These are phyloP conservation scores for Microtus oregoni DNA, from an alignment of 2,113 vertebrate species.

Conservation along the genomic window DNA sequence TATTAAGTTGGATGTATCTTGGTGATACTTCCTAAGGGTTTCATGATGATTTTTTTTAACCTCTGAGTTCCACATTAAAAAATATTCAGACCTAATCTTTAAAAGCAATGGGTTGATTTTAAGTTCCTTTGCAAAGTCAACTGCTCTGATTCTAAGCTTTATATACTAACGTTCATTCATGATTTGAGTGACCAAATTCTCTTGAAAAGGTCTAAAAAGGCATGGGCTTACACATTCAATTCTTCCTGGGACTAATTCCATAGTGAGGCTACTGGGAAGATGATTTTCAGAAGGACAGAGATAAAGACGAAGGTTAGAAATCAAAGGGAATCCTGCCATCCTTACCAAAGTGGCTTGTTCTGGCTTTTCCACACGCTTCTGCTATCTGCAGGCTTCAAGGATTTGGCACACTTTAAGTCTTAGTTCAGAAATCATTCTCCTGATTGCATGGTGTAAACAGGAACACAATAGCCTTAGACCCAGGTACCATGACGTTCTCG, in stretches of 20 bases:
- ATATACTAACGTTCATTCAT: background rate
- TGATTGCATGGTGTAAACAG: background rate
- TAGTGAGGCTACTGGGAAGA: background rate
- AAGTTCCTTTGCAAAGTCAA: background rate
- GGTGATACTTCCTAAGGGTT: background rate
- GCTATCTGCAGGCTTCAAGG: constrained; percentile 25
- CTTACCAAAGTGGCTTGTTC: background rate
- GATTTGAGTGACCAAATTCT: background rate
- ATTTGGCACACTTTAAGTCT: constrained; percentile 4
- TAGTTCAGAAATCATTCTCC: constrained; percentile 58
- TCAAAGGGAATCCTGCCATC: constrained; percentile 9
- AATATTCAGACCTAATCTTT: background rate
- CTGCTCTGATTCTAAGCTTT: background rate
- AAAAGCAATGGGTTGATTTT: background rate
- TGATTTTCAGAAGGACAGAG: background rate
- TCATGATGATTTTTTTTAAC: background rate
- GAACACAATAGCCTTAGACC: background rate
- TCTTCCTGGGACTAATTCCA: background rate
- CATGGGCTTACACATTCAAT: background rate
- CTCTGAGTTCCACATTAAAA: background rate
- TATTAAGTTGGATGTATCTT: background rate
- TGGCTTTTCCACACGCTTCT: constrained; percentile 4
- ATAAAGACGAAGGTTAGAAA: constrained; percentile 16
- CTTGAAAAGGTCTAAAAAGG: background rate
- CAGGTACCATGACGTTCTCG: background rate